Evolutionary conservation across 1,140 invertebrate species (phyloP).

Genomic region (Brachionus koreanus): DNA sequence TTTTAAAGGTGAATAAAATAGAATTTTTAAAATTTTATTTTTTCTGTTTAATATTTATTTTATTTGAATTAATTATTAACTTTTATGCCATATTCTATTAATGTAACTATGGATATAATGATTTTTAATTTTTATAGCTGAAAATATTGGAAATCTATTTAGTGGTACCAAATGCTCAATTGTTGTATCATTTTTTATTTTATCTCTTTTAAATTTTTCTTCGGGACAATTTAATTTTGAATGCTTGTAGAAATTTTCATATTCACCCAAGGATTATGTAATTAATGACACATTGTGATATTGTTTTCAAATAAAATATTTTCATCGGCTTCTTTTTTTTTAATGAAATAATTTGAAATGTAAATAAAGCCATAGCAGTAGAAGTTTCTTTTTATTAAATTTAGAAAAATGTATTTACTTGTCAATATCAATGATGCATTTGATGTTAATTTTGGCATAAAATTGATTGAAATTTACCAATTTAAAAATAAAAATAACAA

Average conservation of each 20-base stretch:
- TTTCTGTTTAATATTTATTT: not conserved
- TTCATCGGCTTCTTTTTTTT: not conserved
- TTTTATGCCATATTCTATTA: not conserved
- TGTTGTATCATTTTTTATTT: too few species aligned
- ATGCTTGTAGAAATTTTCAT: too few species aligned
- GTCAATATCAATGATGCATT: not conserved
- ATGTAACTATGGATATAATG: not conserved
- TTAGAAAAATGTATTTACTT: not conserved
- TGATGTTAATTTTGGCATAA: not conserved
- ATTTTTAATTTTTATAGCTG: not conserved
- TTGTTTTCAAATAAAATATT: too few species aligned
- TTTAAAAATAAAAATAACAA: not conserved
- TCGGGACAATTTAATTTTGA: too few species aligned
- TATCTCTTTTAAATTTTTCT: too few species aligned
- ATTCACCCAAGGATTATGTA: too few species aligned
- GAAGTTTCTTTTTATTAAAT: not conserved
- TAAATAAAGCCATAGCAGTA: not conserved
- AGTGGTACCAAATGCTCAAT: not conserved
- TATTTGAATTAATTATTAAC: not conserved
- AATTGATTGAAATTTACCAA: not conserved
- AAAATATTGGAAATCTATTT: not conserved
- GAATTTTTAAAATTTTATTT: not conserved
- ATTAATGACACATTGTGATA: too few species aligned
- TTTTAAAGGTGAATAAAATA: not conserved
- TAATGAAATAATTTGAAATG: not conserved